Conservation (phyloP, 2,797 vertebrate genomes). For the Cuniculus paca region DNA sequence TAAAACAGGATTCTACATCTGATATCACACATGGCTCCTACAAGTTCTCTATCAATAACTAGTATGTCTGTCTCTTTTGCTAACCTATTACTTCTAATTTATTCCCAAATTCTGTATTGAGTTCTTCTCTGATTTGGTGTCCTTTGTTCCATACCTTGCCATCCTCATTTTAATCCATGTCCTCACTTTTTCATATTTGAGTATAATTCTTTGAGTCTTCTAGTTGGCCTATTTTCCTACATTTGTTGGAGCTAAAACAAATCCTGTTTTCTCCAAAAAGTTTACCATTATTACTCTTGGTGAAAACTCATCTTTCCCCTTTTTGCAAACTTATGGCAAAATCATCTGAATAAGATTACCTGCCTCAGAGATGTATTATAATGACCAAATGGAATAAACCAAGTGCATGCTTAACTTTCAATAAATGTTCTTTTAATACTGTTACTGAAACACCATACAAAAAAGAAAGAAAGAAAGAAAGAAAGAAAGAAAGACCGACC, state of each 20-base stretch:
- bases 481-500: too few relatives aligned
- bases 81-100: slow-evolving; percentile 40
- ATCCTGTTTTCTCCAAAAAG: slow-evolving; percentile 15
- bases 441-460: background rate
- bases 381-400: slow-evolving; percentile 34
- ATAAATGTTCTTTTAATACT: background rate
- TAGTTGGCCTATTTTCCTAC: background rate
- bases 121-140: background rate
- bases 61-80: background rate
- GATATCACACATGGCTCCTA: background rate
- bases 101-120: background rate
- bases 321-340: background rate
- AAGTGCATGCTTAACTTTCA: slow-evolving; percentile 37
- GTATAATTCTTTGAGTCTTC: background rate
- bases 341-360: background rate
- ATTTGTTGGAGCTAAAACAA: background rate
- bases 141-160: background rate
- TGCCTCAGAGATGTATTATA: background rate
- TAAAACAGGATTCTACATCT: background rate
- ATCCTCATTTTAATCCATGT: background rate
- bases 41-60: background rate
- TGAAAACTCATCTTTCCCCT: background rate
- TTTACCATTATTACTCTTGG: background rate
- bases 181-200: background rate
- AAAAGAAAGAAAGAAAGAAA: too few relatives aligned